These are phyloP conservation scores for Andrena flavipes DNA, from an alignment of 2,888 invertebrate genomes.

Conservation along the genomic window DNA sequence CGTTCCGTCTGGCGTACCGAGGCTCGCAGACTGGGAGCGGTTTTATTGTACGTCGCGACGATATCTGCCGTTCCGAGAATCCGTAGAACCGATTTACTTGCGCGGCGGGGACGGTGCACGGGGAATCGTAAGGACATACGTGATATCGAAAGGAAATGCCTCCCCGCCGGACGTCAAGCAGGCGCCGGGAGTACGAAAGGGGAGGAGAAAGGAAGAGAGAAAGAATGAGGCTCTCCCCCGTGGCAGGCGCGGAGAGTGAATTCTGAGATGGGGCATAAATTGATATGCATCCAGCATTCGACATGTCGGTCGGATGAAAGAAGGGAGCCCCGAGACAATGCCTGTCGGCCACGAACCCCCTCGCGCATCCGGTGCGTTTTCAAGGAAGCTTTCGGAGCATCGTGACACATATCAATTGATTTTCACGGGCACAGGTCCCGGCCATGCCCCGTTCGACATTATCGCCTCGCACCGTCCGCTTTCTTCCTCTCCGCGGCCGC, in stretches of 20 bases:
- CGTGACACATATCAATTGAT: constrained; percentile 83
- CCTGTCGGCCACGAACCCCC: constrained; percentile 77
- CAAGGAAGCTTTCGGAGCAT: constrained; percentile 80
- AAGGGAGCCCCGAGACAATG: constrained; percentile 79
- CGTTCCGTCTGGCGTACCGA: background rate
- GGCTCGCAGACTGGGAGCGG: background rate
- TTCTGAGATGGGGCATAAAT: constrained; percentile 78
- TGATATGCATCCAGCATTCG: constrained; percentile 82
- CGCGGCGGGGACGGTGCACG: constrained; percentile 41
- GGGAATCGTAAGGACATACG: constrained; percentile 63
- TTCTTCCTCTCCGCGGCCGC: constrained; percentile 7
- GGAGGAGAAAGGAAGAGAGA: constrained; percentile 58
- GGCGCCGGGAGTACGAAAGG: constrained; percentile 63
- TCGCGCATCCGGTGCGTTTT: constrained; percentile 82
- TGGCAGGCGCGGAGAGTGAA: constrained; percentile 67
- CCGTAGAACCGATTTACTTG: constrained; percentile 62
- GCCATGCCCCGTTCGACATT: constrained; percentile 57
- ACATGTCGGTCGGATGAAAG: constrained; percentile 83
- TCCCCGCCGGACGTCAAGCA: constrained; percentile 59
- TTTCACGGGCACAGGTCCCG: constrained; percentile 70
- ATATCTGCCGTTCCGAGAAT: constrained; percentile 47
- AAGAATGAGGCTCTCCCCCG: constrained; percentile 51
- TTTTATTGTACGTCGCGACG: background rate
- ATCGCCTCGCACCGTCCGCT: constrained; percentile 39
- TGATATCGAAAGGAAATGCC: constrained; percentile 68